phyloP scores from a whole-genome alignment of 2,113 vertebrate genomes.

The Larimichthys crocea region DNA sequence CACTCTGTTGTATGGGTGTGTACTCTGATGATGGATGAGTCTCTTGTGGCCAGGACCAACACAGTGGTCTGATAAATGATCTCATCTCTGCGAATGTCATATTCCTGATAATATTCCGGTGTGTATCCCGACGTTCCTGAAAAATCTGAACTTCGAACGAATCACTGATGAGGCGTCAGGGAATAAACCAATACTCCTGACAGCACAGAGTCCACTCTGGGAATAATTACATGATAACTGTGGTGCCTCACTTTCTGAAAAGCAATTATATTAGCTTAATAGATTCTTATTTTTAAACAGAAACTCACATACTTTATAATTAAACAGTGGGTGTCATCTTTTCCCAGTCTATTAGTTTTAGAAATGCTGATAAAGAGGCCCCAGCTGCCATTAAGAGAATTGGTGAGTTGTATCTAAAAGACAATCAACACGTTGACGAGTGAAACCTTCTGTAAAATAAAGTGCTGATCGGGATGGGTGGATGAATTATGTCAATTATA shows the following conservation, averaged over 20 bases:
- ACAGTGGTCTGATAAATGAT: conserved; percentile 76
- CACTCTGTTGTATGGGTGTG: conserved; percentile 29
- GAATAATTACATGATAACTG: conserved; percentile 43
- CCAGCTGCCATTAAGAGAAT: background rate
- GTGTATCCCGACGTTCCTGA: conserved; percentile 34
- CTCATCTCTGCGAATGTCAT: conserved; percentile 63
- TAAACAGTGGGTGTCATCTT: background rate
- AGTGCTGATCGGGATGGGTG: background rate
- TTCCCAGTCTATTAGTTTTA: background rate
- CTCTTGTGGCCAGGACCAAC: conserved; percentile 56
- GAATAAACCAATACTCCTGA: conserved; percentile 62
- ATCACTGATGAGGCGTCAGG: conserved; percentile 57
- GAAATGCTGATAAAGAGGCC: background rate
- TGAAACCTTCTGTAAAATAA: background rate
- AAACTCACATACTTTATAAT: background rate
- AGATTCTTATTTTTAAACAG: conserved; percentile 5
- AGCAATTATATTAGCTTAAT: background rate
- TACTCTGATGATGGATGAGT: conserved; percentile 68
- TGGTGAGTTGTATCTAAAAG: background rate
- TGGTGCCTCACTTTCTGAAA: background rate
- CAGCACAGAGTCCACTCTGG: conserved; percentile 21
- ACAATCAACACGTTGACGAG: background rate
- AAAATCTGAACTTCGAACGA: conserved; percentile 51
- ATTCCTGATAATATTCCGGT: conserved; percentile 58
- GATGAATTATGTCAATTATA: background rate